Percentiles rank a stretch among this genome's conserved stretches.
phyloP scores from a whole-genome alignment of 2,113 vertebrate species.

The Callipepla squamata region DNA sequence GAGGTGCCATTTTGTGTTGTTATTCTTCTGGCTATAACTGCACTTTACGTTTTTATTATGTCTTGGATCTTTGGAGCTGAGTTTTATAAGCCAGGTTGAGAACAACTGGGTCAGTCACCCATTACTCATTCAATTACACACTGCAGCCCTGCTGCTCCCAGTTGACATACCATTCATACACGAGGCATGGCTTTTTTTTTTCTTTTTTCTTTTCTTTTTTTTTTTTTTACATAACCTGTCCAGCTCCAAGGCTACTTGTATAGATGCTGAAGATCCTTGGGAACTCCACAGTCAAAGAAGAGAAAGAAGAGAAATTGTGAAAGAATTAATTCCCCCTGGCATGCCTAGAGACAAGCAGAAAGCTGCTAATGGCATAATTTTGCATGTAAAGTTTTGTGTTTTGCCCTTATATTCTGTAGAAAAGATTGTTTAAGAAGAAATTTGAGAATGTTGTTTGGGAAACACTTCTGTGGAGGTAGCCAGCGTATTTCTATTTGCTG shows the following conservation, averaged over 20 bases:
- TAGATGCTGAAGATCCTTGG: conserved; percentile 2
- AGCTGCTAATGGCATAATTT: conserved; percentile 9
- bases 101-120: conserved; percentile 29
- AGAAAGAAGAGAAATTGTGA: neutral
- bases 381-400: neutral
- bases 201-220: conserved; percentile 48
- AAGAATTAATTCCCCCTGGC: conserved; percentile 4
- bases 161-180: conserved; percentile 12
- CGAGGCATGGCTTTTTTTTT: conserved; percentile 26
- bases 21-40: conserved; percentile 60
- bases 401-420: neutral
- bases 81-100: neutral
- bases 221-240: conserved; percentile 30
- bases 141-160: neutral
- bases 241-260: neutral
- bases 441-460: neutral
- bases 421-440: neutral
- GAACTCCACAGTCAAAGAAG: neutral
- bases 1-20: neutral
- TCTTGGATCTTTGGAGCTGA: neutral
- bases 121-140: conserved; percentile 43
- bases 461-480: neutral
- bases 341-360: conserved; percentile 2
- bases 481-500: conserved; percentile 12
- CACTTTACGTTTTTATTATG: conserved; percentile 29